A percentile compares a stretch with the other conserved stretches of the same genome.
phyloP scores from a whole-genome alignment of 2,113 vertebrate species.

The human (Homo sapiens) region GRCh38 chr6:116528001-116528500 shows the following conservation, averaged over 20 bases:
- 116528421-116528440: neutral
- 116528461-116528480: neutral
- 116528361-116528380: neutral
- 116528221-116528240: neutral
- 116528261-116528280: neutral
- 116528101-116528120: neutral
- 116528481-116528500: constrained; percentile 4
- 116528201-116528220: neutral
- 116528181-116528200: neutral
- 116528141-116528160: neutral
- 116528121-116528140: neutral
- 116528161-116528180: neutral
- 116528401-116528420: neutral
- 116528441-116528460: neutral
- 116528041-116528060: neutral
- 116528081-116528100: neutral
- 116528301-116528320: neutral
- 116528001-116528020: neutral
- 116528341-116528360: neutral
- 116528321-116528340: neutral
- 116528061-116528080: neutral
- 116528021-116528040: neutral
- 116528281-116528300: neutral
- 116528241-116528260: neutral
- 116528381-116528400: neutral